These are phyloP conservation scores for Porites lobata DNA, from an alignment of 92 coral and sea anemone species.

Conservation along the genomic window DNA sequence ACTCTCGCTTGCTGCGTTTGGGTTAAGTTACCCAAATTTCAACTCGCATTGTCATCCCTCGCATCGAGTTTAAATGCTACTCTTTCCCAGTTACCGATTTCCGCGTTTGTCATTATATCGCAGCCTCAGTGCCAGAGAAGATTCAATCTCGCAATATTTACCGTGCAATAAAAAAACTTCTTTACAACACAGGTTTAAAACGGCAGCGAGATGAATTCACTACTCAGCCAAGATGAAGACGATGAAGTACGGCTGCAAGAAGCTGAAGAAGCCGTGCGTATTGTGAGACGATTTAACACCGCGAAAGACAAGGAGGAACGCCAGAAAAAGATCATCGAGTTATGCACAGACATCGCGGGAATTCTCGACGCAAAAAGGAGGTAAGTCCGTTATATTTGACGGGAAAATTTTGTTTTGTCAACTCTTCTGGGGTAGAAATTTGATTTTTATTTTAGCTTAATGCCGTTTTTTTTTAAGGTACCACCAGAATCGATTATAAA, in stretches of 20 bases:
- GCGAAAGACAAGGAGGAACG: conserved; percentile 57
- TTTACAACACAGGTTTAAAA: not conserved
- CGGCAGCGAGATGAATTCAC: not conserved
- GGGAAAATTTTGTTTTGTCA: not conserved
- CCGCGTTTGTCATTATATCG: too few species aligned
- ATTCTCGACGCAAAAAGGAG: conserved; percentile 71
- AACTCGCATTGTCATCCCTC: not conserved
- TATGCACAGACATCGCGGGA: conserved; percentile 88
- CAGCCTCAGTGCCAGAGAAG: not conserved
- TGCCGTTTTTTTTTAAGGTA: not conserved
- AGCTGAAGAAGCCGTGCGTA: conserved; percentile 86
- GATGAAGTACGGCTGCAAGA: conserved; percentile 25
- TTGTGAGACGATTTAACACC: conserved; percentile 66
- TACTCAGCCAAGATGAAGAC: conserved; percentile 1
- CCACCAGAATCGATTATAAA: not conserved
- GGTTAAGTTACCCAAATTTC: not conserved
- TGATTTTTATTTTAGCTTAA: not conserved
- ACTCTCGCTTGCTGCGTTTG: not conserved
- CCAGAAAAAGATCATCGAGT: conserved; percentile 69
- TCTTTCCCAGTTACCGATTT: not conserved
- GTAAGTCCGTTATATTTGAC: conserved; percentile 29
- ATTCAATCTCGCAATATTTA: too few species aligned
- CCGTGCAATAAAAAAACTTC: not conserved
- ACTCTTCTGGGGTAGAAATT: not conserved
- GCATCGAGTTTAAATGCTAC: not conserved